phyloP scores from a whole-genome alignment of 64 coral and sea anemone genomes.

The Montipora efflorescens region DNA sequence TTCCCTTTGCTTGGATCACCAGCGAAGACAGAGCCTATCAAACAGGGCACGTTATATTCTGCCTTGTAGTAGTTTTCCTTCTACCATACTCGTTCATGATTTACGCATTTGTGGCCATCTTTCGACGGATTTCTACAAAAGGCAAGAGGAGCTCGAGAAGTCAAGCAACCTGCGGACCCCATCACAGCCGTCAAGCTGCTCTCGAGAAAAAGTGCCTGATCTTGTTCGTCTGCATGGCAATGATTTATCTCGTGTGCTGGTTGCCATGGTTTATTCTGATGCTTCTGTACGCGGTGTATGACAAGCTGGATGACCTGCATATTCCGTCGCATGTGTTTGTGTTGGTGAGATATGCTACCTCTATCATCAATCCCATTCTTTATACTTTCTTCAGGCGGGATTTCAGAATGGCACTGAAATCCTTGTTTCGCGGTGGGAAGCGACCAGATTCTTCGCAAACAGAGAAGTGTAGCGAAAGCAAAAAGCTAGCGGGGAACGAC shows the following conservation, averaged over 20 bases:
- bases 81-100: constrained; percentile 30
- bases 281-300: background rate
- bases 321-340: constrained; percentile 35
- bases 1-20: constrained; percentile 8
- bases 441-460: background rate
- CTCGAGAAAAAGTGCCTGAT: constrained; percentile 8
- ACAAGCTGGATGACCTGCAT: background rate
- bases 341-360: constrained; percentile 44
- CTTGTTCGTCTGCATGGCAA: constrained; percentile 17
- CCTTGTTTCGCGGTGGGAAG: background rate
- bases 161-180: no score
- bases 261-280: constrained; percentile 51
- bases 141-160: background rate
- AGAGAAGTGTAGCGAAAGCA: background rate
- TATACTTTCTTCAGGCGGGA: constrained; percentile 76
- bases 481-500: background rate
- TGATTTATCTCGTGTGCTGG: background rate
- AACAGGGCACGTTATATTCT: background rate
- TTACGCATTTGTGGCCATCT: constrained; percentile 22
- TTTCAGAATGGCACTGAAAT: constrained; percentile 47
- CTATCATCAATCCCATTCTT: constrained; percentile 65
- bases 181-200: background rate
- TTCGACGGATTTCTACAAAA: background rate
- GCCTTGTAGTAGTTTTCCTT: background rate
- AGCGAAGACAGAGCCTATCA: background rate